Evolutionary conservation across 2,888 invertebrate species (phyloP), one percentile per base, ranked within the genome.

Genomic region (Biston betularia): DNA sequence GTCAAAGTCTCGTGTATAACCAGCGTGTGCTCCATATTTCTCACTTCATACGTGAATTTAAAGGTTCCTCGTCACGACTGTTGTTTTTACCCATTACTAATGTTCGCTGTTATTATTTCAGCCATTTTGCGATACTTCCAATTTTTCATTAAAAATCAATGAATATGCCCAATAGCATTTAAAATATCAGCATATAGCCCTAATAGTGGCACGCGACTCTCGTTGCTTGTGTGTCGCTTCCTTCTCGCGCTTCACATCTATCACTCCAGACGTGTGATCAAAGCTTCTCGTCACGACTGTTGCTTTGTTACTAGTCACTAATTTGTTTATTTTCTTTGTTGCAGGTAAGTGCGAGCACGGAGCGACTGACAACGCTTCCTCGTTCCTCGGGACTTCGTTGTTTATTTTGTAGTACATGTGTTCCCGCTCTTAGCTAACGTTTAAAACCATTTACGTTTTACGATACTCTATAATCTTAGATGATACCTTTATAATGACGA

Each of bases 241-340:
- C 12, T 6, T 5, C 34, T 34, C 45, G 56, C 34, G 45, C 34
- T 12, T 6, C 40, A 9, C 45, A 46, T 56, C 14, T 14, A 10
- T 45, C 56, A 46, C 35, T 35, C 14, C 56, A 34, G 34, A 45
- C 12, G 42, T 50, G 6, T 24, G 44, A 56, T 63, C 56, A 56
- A 63, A 63, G 58, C 63, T 38, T 42, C 44, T 55, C 45, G 62
- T 48, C 40, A 62, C 42, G 62, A 40, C 42, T 56, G 56, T 56
- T 45, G 48, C 44, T 55, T 46, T 46, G 48, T 40, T 44, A 40
- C 46, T 24, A n/a, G 58, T 58, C 64, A 54, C 57, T 57, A 52
- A 63, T 40, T 40, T 64, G 58, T 53, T 44, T 59, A n/a, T 58
- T 59, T 58, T 42, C 48, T 59, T 58, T 58, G 58, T 53, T 64